phyloP scores from a whole-genome alignment of 2,888 invertebrate genomes.

The Hypercompe scribonia region DNA sequence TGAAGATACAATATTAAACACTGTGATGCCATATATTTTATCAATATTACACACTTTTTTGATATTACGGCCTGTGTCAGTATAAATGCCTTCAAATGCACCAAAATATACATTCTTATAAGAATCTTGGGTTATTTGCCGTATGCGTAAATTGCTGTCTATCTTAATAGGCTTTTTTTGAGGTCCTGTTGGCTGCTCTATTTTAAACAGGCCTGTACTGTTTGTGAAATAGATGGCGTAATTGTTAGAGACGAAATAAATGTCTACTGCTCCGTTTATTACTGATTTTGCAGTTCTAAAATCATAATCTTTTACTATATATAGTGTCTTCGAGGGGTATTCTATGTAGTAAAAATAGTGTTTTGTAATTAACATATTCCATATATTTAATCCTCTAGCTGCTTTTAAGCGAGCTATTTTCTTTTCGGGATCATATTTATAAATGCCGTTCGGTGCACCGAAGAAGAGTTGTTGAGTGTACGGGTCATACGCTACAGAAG shows the following conservation, averaged over 20 bases:
- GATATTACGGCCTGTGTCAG: not conserved
- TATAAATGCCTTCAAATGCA: conserved; percentile 8
- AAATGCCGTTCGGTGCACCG: conserved; percentile 1
- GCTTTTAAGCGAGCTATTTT: not conserved
- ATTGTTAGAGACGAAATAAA: not conserved
- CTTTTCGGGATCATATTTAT: not conserved
- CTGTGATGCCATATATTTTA: conserved; percentile 4
- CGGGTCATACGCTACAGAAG: not conserved
- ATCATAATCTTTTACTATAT: not conserved
- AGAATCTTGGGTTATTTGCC: conserved; percentile 8
- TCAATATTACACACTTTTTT: not conserved
- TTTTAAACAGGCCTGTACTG: conserved; percentile 7
- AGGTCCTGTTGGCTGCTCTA: not conserved
- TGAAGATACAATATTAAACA: not conserved
- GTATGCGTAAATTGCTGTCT: not conserved
- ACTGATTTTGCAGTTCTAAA: not conserved
- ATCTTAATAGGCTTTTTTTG: not conserved
- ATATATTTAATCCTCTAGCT: not conserved
- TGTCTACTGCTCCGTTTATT: not conserved
- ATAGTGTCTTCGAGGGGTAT: conserved; percentile 11
- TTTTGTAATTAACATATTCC: not conserved
- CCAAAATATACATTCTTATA: conserved; percentile 11
- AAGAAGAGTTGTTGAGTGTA: conserved; percentile 1
- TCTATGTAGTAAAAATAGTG: conserved; percentile 6
- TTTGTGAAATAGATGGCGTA: not conserved